Percentiles rank a stretch among this genome's conserved stretches.
phyloP scores from a whole-genome alignment of 1,140 invertebrate genomes.

The Amphibalanus amphitrite region DNA sequence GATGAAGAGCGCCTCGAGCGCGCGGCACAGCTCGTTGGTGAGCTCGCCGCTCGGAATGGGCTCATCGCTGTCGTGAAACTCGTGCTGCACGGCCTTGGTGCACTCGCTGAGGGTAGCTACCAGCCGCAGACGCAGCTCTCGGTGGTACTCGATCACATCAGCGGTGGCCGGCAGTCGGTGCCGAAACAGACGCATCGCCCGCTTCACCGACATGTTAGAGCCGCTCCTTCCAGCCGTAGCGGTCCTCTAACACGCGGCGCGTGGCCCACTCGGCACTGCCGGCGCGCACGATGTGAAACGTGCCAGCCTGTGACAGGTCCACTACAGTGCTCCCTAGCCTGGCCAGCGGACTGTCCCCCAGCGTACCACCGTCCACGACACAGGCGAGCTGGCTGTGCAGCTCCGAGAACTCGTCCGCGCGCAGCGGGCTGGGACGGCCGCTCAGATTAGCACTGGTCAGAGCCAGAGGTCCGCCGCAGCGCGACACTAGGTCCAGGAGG shows the following conservation, averaged over 20 bases:
- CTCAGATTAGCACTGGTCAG: constrained; percentile 89
- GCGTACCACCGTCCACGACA: constrained; percentile 60
- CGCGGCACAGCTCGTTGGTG: constrained; percentile 51
- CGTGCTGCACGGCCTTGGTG: constrained; percentile 5
- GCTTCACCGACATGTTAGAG: neutral
- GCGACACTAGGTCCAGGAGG: constrained; percentile 45
- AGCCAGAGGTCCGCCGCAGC: constrained; percentile 59
- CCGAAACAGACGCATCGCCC: neutral
- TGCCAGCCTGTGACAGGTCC: constrained; percentile 52
- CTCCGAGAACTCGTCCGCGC: constrained; percentile 56
- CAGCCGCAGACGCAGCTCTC: neutral
- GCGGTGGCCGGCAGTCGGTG: neutral
- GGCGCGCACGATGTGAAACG: constrained; percentile 53
- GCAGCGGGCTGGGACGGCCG: constrained; percentile 52
- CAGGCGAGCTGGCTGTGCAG: constrained; percentile 61
- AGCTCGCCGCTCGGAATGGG: constrained; percentile 31
- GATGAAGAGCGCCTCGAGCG: constrained; percentile 69
- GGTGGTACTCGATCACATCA: neutral
- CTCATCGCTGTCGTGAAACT: neutral
- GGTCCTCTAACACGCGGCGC: neutral
- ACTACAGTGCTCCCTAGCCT: constrained; percentile 78
- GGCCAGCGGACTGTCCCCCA: constrained; percentile 33
- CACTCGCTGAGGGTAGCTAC: constrained; percentile 4
- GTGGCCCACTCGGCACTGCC: constrained; percentile 37
- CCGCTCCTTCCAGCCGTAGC: neutral